phyloP scores from a whole-genome alignment of 2,113 vertebrate genomes.

The Raphicerus campestris region DNA sequence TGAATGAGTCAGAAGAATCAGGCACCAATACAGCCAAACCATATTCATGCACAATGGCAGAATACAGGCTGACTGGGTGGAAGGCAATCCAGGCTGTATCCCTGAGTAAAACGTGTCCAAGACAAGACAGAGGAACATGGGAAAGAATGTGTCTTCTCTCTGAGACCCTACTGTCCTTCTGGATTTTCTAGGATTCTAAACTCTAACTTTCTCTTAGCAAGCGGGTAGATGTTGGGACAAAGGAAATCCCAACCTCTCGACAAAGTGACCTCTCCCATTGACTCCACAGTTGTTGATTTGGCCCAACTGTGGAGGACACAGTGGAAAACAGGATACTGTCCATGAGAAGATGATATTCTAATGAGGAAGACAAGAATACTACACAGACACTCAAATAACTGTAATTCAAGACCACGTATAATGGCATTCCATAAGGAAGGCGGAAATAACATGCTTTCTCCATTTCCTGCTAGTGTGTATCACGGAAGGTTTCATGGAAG shows the following conservation, averaged over 20 bases:
- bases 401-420: not conserved
- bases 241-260: not conserved
- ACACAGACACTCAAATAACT: not conserved
- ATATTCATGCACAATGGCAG: not conserved
- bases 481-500: not conserved
- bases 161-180: not conserved
- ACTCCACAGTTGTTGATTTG: constrained; percentile 27
- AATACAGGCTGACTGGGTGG: not conserved
- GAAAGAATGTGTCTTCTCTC: not conserved
- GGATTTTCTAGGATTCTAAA: constrained; percentile 18
- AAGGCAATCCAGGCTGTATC: not conserved
- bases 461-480: not conserved
- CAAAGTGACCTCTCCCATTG: constrained; percentile 19
- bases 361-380: not conserved
- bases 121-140: not conserved
- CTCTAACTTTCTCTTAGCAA: constrained; percentile 10
- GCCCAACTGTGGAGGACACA: not conserved
- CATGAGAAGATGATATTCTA: constrained; percentile 1
- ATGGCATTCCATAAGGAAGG: not conserved
- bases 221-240: not conserved
- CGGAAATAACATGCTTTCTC: constrained; percentile 3
- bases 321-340: constrained; percentile 32
- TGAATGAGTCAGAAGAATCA: constrained; percentile 42
- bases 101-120: not conserved
- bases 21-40: not conserved